phyloP scores from a whole-genome alignment of 2,888 invertebrate genomes.

The Platycnemis pennipes region DNA sequence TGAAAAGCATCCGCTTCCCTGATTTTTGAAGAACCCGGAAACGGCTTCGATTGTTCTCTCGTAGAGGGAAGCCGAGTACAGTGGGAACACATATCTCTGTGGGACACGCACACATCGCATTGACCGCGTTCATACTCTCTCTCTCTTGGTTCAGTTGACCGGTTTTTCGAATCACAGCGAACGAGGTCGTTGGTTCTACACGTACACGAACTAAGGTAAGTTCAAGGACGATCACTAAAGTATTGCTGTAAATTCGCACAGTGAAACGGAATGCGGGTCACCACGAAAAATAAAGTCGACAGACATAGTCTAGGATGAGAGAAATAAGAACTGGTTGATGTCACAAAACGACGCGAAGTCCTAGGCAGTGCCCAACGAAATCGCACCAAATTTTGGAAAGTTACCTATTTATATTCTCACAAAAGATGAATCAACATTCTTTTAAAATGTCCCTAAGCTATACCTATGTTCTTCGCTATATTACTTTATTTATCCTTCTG shows the following conservation, averaged over 20 bases:
- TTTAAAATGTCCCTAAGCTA: too few relatives aligned
- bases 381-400: too few relatives aligned
- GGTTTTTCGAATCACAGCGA: conserved; percentile 53
- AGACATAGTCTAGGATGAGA: neutral
- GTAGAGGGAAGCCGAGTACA: neutral
- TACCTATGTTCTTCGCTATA: too few relatives aligned
- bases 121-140: conserved; percentile 59
- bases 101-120: conserved; percentile 35
- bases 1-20: neutral
- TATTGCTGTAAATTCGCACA: neutral
- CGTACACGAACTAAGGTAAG: conserved; percentile 24
- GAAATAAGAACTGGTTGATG: neutral
- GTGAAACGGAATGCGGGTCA: neutral
- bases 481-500: too few relatives aligned
- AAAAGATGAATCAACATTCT: too few relatives aligned
- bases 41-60: neutral
- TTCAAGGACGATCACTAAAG: conserved; percentile 40
- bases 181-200: conserved; percentile 39
- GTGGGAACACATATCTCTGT: neutral
- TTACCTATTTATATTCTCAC: too few relatives aligned
- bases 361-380: neutral
- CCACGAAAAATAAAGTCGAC: neutral
- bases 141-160: conserved; percentile 31
- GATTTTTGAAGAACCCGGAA: conserved; percentile 35
- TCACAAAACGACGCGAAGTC: neutral